Evolutionary conservation across 2,113 vertebrate genomes (phyloP).

Genomic region (Cebus imitator): DNA sequence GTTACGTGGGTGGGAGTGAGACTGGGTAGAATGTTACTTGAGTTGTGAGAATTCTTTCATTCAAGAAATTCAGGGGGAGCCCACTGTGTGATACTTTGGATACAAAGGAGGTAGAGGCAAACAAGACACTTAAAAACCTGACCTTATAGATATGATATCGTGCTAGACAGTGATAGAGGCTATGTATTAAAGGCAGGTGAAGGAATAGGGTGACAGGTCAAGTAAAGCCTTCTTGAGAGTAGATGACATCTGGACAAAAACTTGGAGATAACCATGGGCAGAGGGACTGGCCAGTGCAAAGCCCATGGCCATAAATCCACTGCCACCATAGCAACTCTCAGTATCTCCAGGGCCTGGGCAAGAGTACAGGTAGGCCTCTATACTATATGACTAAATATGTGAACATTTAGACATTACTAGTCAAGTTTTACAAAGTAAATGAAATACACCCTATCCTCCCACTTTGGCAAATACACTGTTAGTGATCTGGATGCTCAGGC

Average conservation of each 20-base stretch:
- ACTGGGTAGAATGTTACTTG: slow-evolving; percentile 15
- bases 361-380: not conserved
- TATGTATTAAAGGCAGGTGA: not conserved
- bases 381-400: not conserved
- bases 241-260: not conserved
- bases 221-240: not conserved
- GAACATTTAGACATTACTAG: not conserved
- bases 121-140: not conserved
- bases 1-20: slow-evolving; percentile 33
- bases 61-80: not conserved
- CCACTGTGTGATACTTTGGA: not conserved
- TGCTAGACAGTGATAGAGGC: not conserved
- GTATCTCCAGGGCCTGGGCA: not conserved
- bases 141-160: not conserved
- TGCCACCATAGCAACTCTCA: not conserved
- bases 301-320: not conserved
- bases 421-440: not conserved
- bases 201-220: not conserved
- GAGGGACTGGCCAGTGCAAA: not conserved
- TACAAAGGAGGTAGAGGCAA: not conserved
- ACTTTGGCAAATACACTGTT: not conserved
- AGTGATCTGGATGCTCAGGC: not conserved
- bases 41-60: slow-evolving; percentile 33
- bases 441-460: not conserved
- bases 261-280: not conserved